A percentile compares a stretch with the other conserved stretches of the same genome.
Evolutionary conservation across 2,888 invertebrate genomes (phyloP).

Genomic region (Atherix ibis): DNA sequence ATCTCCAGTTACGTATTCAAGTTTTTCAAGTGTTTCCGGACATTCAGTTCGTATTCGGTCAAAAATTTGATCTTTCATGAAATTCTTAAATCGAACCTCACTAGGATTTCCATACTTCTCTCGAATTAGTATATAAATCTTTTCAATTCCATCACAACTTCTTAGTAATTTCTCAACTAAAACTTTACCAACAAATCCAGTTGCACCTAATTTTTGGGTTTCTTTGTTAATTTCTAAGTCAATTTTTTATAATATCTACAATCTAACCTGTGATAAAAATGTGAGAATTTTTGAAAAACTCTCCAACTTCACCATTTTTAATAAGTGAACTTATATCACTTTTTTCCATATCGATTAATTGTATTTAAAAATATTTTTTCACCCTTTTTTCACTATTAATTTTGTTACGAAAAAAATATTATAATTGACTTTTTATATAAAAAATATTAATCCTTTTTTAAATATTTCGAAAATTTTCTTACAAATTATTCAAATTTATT

Average conservation of each 20-base stretch:
- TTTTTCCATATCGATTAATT: too few species aligned
- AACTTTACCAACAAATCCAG: slow-evolving; percentile 4
- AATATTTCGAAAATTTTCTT: too few species aligned
- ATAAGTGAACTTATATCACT: too few species aligned
- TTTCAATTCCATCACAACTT: not conserved
- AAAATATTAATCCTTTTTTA: too few species aligned
- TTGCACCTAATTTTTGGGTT: slow-evolving; percentile 1
- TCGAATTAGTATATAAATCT: slow-evolving; percentile 1
- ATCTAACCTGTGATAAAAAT: not conserved
- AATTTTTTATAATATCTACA: not conserved
- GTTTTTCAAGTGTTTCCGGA: slow-evolving; percentile 45
- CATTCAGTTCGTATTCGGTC: slow-evolving; percentile 45
- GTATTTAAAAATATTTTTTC: too few species aligned
- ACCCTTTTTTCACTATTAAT: too few species aligned
- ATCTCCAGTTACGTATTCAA: slow-evolving; percentile 52
- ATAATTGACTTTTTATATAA: too few species aligned
- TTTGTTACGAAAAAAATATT: too few species aligned
- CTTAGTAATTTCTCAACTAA: slow-evolving; percentile 5
- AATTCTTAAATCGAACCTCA: not conserved
- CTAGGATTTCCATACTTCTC: not conserved
- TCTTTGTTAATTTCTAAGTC: not conserved
- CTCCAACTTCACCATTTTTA: not conserved
- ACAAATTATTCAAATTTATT: too few species aligned
- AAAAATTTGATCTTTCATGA: slow-evolving; percentile 37
- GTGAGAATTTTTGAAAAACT: not conserved